Base-by-base conservation (phyloP, 2,113 vertebrate genomes). In the Camarhynchus parvulus region DNA sequence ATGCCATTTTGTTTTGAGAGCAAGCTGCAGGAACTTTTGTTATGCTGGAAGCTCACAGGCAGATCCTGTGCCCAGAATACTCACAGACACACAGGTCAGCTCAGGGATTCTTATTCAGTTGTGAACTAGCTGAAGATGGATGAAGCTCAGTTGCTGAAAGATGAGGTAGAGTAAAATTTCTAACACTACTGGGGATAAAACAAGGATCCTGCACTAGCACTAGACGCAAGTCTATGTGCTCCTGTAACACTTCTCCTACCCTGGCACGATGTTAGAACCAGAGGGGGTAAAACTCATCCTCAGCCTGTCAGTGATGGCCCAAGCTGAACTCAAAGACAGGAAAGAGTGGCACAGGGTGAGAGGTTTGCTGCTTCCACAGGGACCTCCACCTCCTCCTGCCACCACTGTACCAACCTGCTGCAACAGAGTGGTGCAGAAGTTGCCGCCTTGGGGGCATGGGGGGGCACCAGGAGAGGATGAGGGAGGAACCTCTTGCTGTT, bases 401-500 rank as follows among this genome's bases (percentile, higher is more conserved):
- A 28, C 33, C 18, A 33, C 8, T 4, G 2, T 4, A 21, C 33
- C 20, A 10, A 58, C 55, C 27, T 76, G 10, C 46, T 49, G 25
- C 25, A 37, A 53, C 24, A 58, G 0, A 30, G 25, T 13, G 10
- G 13, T 1, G 1, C 41, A 59, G 61, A 42, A 74, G 12, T 27
- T 0, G 0, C 20, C 53, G 2, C 39, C 21, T 9, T 4, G 0
- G 15, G 35, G 20, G 28, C 15, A 22, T 7, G 9, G 5, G 7
- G 50, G 28, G 4, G 10, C 3, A 66, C 9, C 24, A 35, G 22
- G 14, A 53, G 10, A 72, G 6, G 21, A 68, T 9, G 12, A 83
- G 17, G 9, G 5, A 62, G 12, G 33, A 67, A 42, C 19, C 59
- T 15, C 31, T 2, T 5, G 17, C 21, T 72, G 23, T 23, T 58